Evolutionary conservation across 2,888 invertebrate species (phyloP), one percentile per base, ranked within the genome.

Genomic region (Pyrrhia umbra): DNA sequence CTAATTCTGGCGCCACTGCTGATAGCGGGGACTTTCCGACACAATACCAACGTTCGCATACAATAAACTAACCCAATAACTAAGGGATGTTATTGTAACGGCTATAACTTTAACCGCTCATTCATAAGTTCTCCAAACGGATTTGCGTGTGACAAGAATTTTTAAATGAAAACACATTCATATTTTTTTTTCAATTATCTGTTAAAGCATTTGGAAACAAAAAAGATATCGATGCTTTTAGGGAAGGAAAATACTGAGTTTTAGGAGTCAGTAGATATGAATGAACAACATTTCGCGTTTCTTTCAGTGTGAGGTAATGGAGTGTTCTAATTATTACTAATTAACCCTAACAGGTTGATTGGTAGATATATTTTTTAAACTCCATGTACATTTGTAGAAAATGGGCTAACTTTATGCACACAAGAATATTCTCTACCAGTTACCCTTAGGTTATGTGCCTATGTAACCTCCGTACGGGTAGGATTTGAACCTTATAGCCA

Each of bases 41-140:
- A 77, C 81, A 85, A 83, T 81, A 56, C 60, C 70, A 78, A 65
- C 67, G 80, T 81, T 84, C 79, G 80, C 87, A 84, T 82, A 82
- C 86, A 87, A 86, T 88, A 85, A 86, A 86, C 82, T 82, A 82
- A 81, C 82, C 84, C 85, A 88, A 89, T 87, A 89, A 88, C 86
- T 78, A 52, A 67, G 51, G 68, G 75, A 77, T 82, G 83, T 85
- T 86, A 83, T 81, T 80, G 78, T 80, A 77, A 55, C 59, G 54
- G 72, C 77, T 67, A 61, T 74, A 69, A 59, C 63, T 79, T 49
- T 68, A 57, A 55, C 66, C 77, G 78, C 75, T 83, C 89, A 89
- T 89, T 89, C 89, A 89, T 86, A 85, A 84, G n/a, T n/a, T n/a
- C 72, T 81, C 67, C 64, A 75, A 78, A 51, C 72, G 83, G 79